Evolutionary conservation across 2,888 invertebrate genomes (phyloP).

Genomic region (Meghimatium bilineatum): DNA sequence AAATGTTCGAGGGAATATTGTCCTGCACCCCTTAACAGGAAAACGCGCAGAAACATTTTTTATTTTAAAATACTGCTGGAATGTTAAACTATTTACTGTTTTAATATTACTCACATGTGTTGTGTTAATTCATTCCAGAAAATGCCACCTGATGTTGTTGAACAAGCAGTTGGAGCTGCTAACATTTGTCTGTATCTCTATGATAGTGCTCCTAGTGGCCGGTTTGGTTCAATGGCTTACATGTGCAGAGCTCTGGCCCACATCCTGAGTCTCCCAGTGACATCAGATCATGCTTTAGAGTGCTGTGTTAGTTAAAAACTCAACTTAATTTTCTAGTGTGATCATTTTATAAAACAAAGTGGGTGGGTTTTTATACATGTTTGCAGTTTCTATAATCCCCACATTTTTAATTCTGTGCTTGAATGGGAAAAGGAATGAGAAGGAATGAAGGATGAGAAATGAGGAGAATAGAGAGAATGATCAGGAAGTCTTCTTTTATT

Average conservation of each 20-base stretch:
- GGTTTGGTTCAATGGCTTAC: conserved; percentile 98
- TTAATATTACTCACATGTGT: neutral
- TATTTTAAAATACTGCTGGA: neutral
- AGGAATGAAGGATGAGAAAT: neutral
- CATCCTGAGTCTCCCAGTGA: conserved; percentile 65
- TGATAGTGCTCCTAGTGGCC: conserved; percentile 98
- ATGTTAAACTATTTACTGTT: neutral
- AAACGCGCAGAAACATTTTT: too few relatives aligned
- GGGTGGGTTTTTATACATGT: neutral
- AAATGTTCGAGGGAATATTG: too few relatives aligned
- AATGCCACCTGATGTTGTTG: conserved; percentile 62
- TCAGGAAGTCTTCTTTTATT: neutral
- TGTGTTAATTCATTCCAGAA: conserved; percentile 56
- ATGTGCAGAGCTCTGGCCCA: conserved; percentile 80
- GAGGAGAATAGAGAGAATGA: neutral
- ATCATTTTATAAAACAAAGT: neutral
- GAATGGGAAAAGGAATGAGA: neutral
- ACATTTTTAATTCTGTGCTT: neutral
- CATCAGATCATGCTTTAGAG: conserved; percentile 67
- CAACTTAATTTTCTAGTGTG: neutral
- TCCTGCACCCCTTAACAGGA: too few relatives aligned
- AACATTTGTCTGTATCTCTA: conserved; percentile 97
- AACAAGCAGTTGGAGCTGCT: conserved; percentile 90
- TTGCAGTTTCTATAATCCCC: neutral
- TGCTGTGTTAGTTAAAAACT: conserved; percentile 56